These are phyloP conservation scores for Elanus axillaris DNA, from an alignment of 2,113 vertebrate genomes.

Conservation along the genomic window DNA sequence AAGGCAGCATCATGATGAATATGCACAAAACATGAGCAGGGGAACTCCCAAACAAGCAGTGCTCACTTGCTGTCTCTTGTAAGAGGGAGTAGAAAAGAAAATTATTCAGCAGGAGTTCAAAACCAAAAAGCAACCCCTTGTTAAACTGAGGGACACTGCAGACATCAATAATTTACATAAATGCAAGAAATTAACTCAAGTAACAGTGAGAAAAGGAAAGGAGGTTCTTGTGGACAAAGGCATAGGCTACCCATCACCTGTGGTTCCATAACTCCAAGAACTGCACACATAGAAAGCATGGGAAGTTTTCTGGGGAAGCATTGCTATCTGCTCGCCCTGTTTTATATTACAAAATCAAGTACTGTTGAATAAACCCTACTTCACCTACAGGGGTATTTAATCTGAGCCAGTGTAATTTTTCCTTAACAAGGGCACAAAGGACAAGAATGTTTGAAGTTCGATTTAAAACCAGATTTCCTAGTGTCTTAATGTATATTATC, in stretches of 20 bases:
- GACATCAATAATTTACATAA: not conserved
- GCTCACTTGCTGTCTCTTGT: not conserved
- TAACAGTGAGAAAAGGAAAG: not conserved
- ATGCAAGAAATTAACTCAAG: not conserved
- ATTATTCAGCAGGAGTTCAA: not conserved
- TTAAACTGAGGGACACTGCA: not conserved
- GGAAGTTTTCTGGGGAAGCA: not conserved
- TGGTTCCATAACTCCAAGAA: not conserved
- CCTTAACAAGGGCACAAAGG: not conserved
- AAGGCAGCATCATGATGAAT: not conserved
- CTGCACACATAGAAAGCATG: not conserved
- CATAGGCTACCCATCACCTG: rapidly evolving
- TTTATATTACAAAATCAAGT: not conserved
- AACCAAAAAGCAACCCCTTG: not conserved
- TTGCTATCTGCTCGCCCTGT: not conserved
- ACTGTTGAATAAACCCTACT: not conserved
- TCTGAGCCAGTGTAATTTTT: not conserved
- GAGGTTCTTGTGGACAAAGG: not conserved
- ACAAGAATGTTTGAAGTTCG: not conserved
- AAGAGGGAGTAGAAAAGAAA: not conserved
- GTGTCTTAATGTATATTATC: not conserved
- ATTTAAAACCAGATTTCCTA: not conserved
- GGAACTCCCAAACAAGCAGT: not conserved
- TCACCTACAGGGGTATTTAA: not conserved
- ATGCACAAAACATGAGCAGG: not conserved